Conservation (phyloP, 2,113 vertebrate species). For the Ahaetulla prasina region DNA sequence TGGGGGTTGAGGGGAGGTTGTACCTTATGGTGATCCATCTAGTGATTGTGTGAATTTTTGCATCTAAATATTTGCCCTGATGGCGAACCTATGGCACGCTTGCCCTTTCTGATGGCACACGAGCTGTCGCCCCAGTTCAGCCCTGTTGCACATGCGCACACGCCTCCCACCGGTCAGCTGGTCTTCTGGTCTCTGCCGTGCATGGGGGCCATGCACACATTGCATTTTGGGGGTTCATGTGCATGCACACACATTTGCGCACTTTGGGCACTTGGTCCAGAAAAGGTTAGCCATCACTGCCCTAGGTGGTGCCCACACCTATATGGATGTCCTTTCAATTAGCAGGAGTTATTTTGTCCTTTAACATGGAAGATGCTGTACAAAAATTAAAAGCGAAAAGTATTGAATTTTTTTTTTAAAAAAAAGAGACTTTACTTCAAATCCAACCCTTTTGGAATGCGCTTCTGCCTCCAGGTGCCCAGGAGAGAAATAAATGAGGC, state of each 20-base stretch:
- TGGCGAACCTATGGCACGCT: too few species aligned
- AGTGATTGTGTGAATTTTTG: background rate
- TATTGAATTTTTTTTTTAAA: constrained; percentile 4
- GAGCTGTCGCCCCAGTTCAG: too few species aligned
- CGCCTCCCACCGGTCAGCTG: too few species aligned
- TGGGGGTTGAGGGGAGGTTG: background rate
- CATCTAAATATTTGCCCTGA: background rate
- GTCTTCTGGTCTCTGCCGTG: too few species aligned
- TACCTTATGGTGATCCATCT: background rate
- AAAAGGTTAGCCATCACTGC: too few species aligned
- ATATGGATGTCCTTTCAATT: background rate
- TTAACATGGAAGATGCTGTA: background rate
- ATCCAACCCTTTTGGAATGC: constrained; percentile 37
- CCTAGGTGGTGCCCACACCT: background rate
- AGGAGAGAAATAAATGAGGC: constrained; percentile 53
- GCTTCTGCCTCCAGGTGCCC: constrained; percentile 52
- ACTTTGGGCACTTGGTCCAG: too few species aligned
- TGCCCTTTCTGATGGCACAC: too few species aligned
- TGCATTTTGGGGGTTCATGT: too few species aligned
- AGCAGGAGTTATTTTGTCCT: background rate
- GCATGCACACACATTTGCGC: too few species aligned
- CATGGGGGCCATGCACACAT: too few species aligned
- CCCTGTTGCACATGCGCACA: too few species aligned
- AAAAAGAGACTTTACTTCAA: constrained; percentile 18
- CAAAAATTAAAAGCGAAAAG: constrained; percentile 26